phyloP scores from a whole-genome alignment of 2,797 vertebrate species.

The Lates japonicus region DNA sequence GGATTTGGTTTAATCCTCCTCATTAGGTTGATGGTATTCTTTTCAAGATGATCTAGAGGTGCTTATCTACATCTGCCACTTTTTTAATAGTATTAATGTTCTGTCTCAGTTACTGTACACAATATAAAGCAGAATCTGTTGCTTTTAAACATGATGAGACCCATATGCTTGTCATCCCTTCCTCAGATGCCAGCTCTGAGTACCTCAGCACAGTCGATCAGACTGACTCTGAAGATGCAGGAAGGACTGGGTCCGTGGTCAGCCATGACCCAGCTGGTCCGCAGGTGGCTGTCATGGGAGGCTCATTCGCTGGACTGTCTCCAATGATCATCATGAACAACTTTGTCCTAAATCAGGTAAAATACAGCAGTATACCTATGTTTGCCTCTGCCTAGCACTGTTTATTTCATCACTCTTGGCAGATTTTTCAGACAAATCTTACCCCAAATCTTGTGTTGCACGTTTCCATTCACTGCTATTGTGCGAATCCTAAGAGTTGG shows the following conservation, averaged over 20 bases:
- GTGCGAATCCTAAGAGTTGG: not conserved
- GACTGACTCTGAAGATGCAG: slow-evolving; percentile 88
- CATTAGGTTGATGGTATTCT: slow-evolving; percentile 48
- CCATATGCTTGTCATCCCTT: slow-evolving; percentile 28
- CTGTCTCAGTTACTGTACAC: not conserved
- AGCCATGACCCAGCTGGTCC: slow-evolving; percentile 76
- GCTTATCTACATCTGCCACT: slow-evolving; percentile 41
- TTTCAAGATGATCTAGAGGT: slow-evolving; percentile 35
- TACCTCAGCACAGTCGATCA: slow-evolving; percentile 91
- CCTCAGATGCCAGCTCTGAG: slow-evolving; percentile 91
- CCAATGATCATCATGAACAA: slow-evolving; percentile 95
- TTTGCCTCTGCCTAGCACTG: not conserved
- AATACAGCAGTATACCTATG: not conserved
- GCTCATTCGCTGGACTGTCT: slow-evolving; percentile 85
- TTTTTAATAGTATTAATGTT: slow-evolving; percentile 44
- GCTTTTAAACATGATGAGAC: slow-evolving; percentile 34
- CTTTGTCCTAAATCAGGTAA: slow-evolving; percentile 92
- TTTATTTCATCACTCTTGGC: slow-evolving; percentile 8
- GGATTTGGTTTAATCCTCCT: slow-evolving; percentile 45
- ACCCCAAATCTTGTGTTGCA: not conserved
- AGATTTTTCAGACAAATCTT: not conserved
- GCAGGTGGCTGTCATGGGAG: slow-evolving; percentile 81
- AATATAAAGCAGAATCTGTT: slow-evolving; percentile 25
- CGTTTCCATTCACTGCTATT: not conserved
- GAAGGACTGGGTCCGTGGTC: slow-evolving; percentile 75